These are phyloP conservation scores for Pterocles gutturalis DNA, from an alignment of 2,113 vertebrate species.

Conservation along the genomic window DNA sequence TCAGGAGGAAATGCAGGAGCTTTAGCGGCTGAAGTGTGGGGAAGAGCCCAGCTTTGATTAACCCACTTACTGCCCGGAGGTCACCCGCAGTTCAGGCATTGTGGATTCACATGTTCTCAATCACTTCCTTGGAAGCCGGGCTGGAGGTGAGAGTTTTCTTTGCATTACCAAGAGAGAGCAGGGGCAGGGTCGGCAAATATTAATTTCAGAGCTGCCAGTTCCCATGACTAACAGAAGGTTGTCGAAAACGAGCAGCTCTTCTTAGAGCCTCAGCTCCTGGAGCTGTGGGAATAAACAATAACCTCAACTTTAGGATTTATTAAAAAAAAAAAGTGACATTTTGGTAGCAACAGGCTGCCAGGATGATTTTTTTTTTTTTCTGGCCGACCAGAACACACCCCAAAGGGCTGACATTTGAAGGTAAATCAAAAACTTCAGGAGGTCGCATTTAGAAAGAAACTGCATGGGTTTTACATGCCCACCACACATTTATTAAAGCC, in stretches of 20 bases:
- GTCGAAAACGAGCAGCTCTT: neutral
- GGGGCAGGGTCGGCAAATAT: neutral
- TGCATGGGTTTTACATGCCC: fast-evolving
- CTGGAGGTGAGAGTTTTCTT: neutral
- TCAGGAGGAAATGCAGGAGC: conserved; percentile 75
- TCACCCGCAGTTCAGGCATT: conserved; percentile 69
- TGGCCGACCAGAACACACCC: neutral
- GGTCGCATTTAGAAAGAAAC: neutral
- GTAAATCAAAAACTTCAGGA: neutral
- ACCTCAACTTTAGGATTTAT: neutral
- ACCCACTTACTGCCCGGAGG: conserved; percentile 49
- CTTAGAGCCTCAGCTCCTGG: neutral
- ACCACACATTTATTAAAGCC: fast-evolving
- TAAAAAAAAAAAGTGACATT: neutral
- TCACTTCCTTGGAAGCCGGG: neutral
- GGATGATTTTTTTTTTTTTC: neutral
- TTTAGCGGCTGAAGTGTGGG: conserved; percentile 66
- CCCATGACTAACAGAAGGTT: neutral
- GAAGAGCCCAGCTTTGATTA: conserved; percentile 71
- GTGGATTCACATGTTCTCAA: conserved; percentile 53
- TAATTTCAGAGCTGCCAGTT: neutral
- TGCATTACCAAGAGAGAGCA: neutral
- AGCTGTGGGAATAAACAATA: neutral
- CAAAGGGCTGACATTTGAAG: neutral
- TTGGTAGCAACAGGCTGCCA: neutral